Base-by-base conservation (phyloP, 2,113 vertebrate genomes). In the Coracopsis vasa region DNA sequence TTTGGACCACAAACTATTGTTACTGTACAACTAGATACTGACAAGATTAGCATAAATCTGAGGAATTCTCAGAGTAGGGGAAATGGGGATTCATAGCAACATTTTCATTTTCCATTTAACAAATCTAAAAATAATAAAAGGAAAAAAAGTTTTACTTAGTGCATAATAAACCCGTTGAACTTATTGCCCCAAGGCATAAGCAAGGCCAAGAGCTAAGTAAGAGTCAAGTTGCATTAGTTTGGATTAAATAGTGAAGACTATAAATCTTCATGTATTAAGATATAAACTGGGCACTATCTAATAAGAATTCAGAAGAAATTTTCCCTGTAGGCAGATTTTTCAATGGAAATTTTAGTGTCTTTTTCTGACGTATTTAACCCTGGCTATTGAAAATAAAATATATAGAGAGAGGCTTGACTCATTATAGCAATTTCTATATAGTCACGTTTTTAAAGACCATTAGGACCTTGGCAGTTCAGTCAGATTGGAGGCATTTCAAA, bases 251-350 rank as follows among this genome's bases (percentile, higher is more conserved):
- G 29, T 64, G 80, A 90, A 25, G 15, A 10, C 65, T 75, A 87
- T 95, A 95, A 89, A 91, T 95, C 80, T 95, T 92, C 64, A 35
- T 60, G 10, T 25, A 78, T 51, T 92, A 65, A 71, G 4, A 54
- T 74, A 92, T 74, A 83, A 90, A 17, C 12, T 50, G 66, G 50
- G 29, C 67, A 61, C 42, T 39, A 73, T 44, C 62, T 92, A 83
- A 85, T 82, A 92, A 79, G 37, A 92, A 86, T 91, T 92, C 85
- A 92, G 47, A 90, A 80, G n/a, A 90, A 82, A 71, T 67, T 71
- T 95, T 80, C 17, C 56, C 75, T 81, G 54, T 74, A 86, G 95
- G 88, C 60, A 94, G 75, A 78, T 58, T 88, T 91, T 93, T 95
- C 4, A 0, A 15, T 74, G 39, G 51, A 67, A 41, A 72, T 88